Percentiles rank a stretch among this genome's conserved stretches.
Conservation (phyloP, 2,888 invertebrate genomes). For the Barypeithes pellucidus region DNA sequence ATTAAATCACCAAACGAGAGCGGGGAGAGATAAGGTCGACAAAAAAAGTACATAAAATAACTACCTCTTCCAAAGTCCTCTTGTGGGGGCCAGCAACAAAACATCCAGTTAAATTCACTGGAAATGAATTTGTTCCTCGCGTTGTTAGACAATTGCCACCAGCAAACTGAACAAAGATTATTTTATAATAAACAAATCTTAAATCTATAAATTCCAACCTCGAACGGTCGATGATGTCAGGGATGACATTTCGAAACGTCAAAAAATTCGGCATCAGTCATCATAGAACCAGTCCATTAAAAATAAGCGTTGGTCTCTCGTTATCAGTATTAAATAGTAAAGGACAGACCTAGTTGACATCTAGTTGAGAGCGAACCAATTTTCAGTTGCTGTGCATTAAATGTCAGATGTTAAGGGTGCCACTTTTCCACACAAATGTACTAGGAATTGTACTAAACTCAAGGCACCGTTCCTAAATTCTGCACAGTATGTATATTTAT, state of each 20-base stretch:
- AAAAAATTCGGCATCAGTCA: neutral
- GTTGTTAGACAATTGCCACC: neutral
- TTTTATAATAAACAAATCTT: constrained; percentile 24
- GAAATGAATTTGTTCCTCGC: constrained; percentile 26
- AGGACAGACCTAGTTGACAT: too few species aligned
- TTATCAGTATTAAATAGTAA: too few species aligned
- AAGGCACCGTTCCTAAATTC: too few species aligned
- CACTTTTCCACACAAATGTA: too few species aligned
- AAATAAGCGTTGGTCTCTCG: too few species aligned
- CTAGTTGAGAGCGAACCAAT: too few species aligned
- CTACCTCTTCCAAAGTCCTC: constrained; percentile 69
- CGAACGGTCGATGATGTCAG: constrained; percentile 22
- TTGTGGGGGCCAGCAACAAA: constrained; percentile 67
- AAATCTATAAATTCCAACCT: constrained; percentile 8
- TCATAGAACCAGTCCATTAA: too few species aligned
- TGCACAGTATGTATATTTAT: too few species aligned
- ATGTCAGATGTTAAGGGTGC: too few species aligned
- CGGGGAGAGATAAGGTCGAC: constrained; percentile 56
- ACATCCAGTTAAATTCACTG: constrained; percentile 64
- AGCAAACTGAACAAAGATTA: constrained; percentile 3
- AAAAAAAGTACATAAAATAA: constrained; percentile 55
- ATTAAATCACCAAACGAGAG: constrained; percentile 58
- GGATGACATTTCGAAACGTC: constrained; percentile 7
- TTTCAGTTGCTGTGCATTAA: too few species aligned
- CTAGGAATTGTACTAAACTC: too few species aligned